Percentiles rank a stretch among this genome's conserved stretches.
Evolutionary conservation across 2,888 invertebrate species (phyloP).

Genomic region (Megastigmus dorsalis): DNA sequence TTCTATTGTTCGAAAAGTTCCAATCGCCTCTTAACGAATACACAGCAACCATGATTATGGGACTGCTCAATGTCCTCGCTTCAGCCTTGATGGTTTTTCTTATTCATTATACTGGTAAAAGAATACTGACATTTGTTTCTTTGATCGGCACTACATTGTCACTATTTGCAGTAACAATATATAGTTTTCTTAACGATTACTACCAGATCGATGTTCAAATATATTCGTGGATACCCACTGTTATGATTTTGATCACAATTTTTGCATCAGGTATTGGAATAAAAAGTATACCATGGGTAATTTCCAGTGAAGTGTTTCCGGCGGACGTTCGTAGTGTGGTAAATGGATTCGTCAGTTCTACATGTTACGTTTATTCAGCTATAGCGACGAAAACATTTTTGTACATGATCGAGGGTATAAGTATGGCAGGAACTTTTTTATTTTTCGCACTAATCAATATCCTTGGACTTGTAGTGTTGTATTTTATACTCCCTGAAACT

Average conservation of each 20-base stretch:
- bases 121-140: slow-evolving; percentile 4
- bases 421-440: slow-evolving; percentile 82
- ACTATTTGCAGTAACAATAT: neutral
- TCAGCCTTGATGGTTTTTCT: neutral
- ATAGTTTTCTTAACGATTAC: neutral
- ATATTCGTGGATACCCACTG: slow-evolving; percentile 10
- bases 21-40: slow-evolving; percentile 29
- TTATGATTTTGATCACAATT: neutral
- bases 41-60: slow-evolving; percentile 19
- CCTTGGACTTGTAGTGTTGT: slow-evolving; percentile 79
- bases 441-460: slow-evolving; percentile 81
- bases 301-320: slow-evolving; percentile 31
- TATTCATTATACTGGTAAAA: slow-evolving; percentile 8
- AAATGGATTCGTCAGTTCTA: slow-evolving; percentile 8
- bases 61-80: neutral
- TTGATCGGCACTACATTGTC: neutral
- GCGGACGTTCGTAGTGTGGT: slow-evolving; percentile 10
- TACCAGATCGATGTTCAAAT: neutral
- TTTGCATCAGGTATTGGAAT: slow-evolving; percentile 15
- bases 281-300: slow-evolving; percentile 26
- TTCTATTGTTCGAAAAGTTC: slow-evolving; percentile 9
- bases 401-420: neutral
- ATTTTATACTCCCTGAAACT: slow-evolving; percentile 86
- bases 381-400: slow-evolving; percentile 11
- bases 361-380: slow-evolving; percentile 4